A percentile compares a stretch with the other conserved stretches of the same genome.
Conservation (phyloP, 1,140 invertebrate genomes). For the Drosophila azteca region DNA sequence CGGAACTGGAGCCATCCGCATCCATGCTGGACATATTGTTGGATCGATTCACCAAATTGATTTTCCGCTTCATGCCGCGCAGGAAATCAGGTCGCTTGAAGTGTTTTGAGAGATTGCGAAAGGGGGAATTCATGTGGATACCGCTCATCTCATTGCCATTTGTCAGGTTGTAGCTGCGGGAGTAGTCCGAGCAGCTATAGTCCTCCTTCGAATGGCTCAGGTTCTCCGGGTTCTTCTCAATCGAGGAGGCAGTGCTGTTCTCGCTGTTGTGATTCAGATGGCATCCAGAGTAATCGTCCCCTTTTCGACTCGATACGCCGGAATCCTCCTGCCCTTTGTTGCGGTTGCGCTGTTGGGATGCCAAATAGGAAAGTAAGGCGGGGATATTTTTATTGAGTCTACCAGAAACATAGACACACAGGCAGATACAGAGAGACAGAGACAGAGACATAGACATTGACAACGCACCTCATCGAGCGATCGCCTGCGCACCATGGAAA, state of each 20-base stretch:
- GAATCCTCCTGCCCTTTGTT: slow-evolving; percentile 76
- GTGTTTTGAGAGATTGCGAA: slow-evolving; percentile 75
- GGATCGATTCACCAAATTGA: slow-evolving; percentile 84
- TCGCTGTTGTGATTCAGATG: slow-evolving; percentile 71
- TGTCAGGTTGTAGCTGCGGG: slow-evolving; percentile 73
- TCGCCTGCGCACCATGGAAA: slow-evolving; percentile 79
- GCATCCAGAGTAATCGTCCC: slow-evolving; percentile 69
- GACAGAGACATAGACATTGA: slow-evolving; percentile 5
- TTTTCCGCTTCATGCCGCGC: slow-evolving; percentile 86
- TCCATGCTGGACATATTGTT: slow-evolving; percentile 76
- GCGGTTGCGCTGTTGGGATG: slow-evolving; percentile 58
- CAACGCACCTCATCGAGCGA: slow-evolving; percentile 79
- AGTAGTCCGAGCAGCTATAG: slow-evolving; percentile 79
- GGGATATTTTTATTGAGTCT: neutral
- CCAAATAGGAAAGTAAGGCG: neutral
- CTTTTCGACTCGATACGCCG: slow-evolving; percentile 80
- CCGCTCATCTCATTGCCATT: slow-evolving; percentile 76
- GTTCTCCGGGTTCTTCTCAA: slow-evolving; percentile 75
- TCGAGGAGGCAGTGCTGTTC: slow-evolving; percentile 72
- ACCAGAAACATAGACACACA: slow-evolving; percentile 20
- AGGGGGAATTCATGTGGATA: slow-evolving; percentile 79
- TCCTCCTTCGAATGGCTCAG: slow-evolving; percentile 78
- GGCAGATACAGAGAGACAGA: slow-evolving; percentile 13
- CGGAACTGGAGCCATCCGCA: slow-evolving; percentile 52
- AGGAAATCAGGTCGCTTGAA: slow-evolving; percentile 80